Evolutionary conservation across 64 coral and sea anemone genomes (phyloP).

Genomic region (Porites australiensis): DNA sequence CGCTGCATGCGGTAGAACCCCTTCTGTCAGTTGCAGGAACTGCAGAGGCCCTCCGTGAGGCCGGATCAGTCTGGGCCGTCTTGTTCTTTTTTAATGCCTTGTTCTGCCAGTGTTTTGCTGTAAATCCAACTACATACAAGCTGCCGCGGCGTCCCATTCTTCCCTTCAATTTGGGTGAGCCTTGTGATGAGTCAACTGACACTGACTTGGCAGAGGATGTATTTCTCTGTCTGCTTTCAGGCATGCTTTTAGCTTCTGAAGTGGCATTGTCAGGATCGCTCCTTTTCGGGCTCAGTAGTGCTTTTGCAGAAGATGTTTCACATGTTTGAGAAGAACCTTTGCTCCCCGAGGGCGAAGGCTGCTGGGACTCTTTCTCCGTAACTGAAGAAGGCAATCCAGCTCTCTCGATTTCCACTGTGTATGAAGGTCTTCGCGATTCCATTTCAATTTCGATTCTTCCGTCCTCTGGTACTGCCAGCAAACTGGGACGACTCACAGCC

Average conservation of each 20-base stretch:
- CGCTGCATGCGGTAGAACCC: neutral
- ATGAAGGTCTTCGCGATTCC: slow-evolving; percentile 13
- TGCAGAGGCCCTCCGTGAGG: slow-evolving; percentile 5
- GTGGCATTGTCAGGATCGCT: slow-evolving; percentile 16
- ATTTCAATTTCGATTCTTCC: slow-evolving; percentile 40
- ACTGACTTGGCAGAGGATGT: slow-evolving; percentile 60
- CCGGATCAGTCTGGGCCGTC: slow-evolving; percentile 5
- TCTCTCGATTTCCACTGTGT: neutral
- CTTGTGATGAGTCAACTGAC: slow-evolving; percentile 71
- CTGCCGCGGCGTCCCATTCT: slow-evolving; percentile 88
- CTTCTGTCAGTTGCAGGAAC: neutral
- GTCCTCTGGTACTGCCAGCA: slow-evolving; percentile 28
- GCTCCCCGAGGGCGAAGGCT: neutral
- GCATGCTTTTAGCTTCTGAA: neutral
- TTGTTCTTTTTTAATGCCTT: slow-evolving; percentile 89
- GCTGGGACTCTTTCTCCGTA: neutral
- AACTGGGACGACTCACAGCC: neutral
- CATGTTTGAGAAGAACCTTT: neutral
- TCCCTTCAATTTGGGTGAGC: slow-evolving; percentile 65
- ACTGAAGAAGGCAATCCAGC: neutral
- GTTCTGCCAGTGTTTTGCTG: slow-evolving; percentile 94
- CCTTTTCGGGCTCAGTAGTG: neutral
- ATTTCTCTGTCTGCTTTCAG: slow-evolving; percentile 30
- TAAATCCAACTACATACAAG: slow-evolving; percentile 89
- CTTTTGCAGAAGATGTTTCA: neutral